These are phyloP conservation scores for Dendroctonus ponderosae DNA, from an alignment of 1,140 invertebrate genomes.

Conservation along the genomic window DNA sequence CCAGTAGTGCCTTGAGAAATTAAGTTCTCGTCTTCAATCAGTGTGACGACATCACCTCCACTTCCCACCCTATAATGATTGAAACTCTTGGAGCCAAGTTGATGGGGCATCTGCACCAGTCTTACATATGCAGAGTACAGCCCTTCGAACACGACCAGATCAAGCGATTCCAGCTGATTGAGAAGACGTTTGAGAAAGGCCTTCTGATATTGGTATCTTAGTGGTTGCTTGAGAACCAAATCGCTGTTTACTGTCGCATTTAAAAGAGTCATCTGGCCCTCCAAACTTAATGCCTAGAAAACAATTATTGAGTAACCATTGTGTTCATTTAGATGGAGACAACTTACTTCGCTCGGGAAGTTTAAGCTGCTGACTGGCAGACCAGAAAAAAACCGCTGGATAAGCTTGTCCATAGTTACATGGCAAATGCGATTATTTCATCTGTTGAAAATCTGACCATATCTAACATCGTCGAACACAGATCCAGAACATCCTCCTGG, in stretches of 20 bases:
- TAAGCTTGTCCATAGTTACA: no score
- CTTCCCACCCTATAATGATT: constrained; percentile 53
- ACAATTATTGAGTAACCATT: neutral
- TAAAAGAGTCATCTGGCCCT: constrained; percentile 50
- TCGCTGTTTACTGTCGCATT: constrained; percentile 50
- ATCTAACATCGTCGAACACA: no score
- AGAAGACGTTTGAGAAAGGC: constrained; percentile 55
- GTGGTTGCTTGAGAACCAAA: constrained; percentile 50
- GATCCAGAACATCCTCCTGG: no score
- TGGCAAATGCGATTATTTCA: no score
- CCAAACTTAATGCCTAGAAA: constrained; percentile 32
- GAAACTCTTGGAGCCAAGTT: constrained; percentile 48
- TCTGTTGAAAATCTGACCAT: no score
- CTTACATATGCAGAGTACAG: constrained; percentile 52
- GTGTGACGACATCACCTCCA: constrained; percentile 46
- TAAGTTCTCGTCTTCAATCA: constrained; percentile 56
- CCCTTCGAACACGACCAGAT: constrained; percentile 50
- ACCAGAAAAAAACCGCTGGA: no score
- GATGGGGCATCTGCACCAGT: constrained; percentile 42
- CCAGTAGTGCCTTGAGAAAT: constrained; percentile 61
- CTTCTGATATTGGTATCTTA: constrained; percentile 54
- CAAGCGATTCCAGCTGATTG: constrained; percentile 49
- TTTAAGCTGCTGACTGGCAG: no score
- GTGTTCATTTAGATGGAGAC: no score
- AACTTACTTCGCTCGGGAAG: no score